Evolutionary conservation across 1,140 invertebrate species (phyloP), one percentile per base, ranked within the genome.

Genomic region (Stegodyphus dumicola): DNA sequence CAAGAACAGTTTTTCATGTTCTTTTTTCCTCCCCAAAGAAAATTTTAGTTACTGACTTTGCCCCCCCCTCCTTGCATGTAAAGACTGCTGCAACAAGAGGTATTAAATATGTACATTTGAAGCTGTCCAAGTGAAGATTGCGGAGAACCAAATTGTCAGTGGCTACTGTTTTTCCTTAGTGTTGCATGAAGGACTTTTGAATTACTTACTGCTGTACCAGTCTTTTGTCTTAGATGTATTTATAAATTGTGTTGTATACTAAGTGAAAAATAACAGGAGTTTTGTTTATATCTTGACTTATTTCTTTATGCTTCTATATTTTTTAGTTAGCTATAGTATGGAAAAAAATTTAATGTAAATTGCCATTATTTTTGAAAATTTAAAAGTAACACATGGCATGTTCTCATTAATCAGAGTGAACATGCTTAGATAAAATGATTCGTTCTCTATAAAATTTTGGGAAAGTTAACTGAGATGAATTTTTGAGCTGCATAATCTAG

Each of bases 221-320:
- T 85, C 81, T 85, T 85, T 85, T 85, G 81, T 85, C 81, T 85
- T 33, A 85, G 81, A 85, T 85, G 81, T 85, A 85, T 85, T 85
- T 85, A 85, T 85, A 85, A 85, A 85, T 85, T 85, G 81, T 85
- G 81, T 85, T 85, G 81, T 85, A 85, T 85, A 85, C 81, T 85
- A 54, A 85, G 81, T 77, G 73, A 74, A 77, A 84, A 85, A 60
- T 85, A 60, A 85, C 81, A 85, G 74, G 73, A 54, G 81, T 85
- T 33, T 85, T 85, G 81, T 85, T 85, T 85, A 85, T 52, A 65
- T 77, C 49, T 76, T 69, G 75, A 65, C 7, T 76, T 2, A 15
- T 76, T 56, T 54, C 3, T 75, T 75, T 54, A 92, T 71, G 18
- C 6, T 10, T 15, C 69, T 49, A 48, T 70, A 10, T 9, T 70